Evolutionary conservation across 1,140 invertebrate species (phyloP), one percentile per base, ranked within the genome.

Genomic region (Streblospio benedicti): DNA sequence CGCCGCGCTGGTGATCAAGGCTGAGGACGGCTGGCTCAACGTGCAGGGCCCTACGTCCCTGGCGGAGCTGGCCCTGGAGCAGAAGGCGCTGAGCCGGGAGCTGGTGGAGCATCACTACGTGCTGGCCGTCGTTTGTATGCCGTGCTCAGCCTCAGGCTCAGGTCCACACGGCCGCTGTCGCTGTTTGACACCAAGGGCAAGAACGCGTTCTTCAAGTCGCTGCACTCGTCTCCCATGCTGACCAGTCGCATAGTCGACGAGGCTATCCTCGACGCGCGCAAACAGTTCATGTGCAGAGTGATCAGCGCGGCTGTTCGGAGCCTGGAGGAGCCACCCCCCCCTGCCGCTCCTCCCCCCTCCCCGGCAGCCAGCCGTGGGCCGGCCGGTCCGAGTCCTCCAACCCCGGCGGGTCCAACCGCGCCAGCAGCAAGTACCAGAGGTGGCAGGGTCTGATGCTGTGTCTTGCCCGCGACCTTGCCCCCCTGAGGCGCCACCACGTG

Each of bases 41-140:
- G 68, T 72, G 14, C 65, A 71, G 45, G 72, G 73, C 25, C 71
- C 72, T 16, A 69, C 74, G 2, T 75, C 72, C 6, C 77, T 94
- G 38, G 85, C 87, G 3, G 85, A 87, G 70, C 77, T 93, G 41
- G 89, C 90, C 0, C 72, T 91, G 51, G 83, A 85, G 50, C 88
- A 90, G 70, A 83, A 85, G 61, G 77, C 81, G 25, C 84, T 86
- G 9, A 89, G 89, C 73, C 85, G 84, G 61, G 83, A 88, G 64
- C 79, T 91, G 57, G 72, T 94, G 2, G 82, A 86, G 64, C 78
- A 91, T 59, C 90, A 93, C 71, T 85, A 85, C 62, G 86, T 91
- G 75, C 76, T 93, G 9, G 83, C 84, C 9, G 80, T 84, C 50
- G 83, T 87, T 77, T 93, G 44, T 84, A 88, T 61, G 87, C 91